Percentiles rank a stretch among this genome's conserved stretches.
Conservation (phyloP, 2,888 invertebrate species). For the Aradus depressus region DNA sequence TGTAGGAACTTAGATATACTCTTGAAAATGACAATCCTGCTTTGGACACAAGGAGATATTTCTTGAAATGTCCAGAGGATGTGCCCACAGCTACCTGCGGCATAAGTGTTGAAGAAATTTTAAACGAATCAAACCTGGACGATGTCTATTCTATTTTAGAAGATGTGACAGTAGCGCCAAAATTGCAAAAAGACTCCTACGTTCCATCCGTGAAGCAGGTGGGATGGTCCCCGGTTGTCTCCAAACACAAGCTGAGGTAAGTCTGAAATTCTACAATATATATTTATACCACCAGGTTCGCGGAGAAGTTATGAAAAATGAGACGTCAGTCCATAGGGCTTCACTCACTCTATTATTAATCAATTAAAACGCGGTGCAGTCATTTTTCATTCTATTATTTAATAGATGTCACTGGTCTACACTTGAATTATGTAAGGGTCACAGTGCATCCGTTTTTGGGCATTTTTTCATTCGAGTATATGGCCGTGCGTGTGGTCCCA, state of each 20-base stretch:
- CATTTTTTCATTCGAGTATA: too few relatives aligned
- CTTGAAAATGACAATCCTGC: background rate
- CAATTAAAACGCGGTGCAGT: too few relatives aligned
- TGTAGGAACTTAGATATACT: background rate
- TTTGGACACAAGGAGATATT: conserved; percentile 1
- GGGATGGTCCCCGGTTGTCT: conserved; percentile 22
- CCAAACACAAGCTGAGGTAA: background rate
- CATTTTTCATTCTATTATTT: too few relatives aligned
- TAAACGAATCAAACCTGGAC: conserved; percentile 21
- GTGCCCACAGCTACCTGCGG: conserved; percentile 21
- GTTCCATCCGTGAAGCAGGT: conserved; percentile 20
- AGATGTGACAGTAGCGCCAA: conserved; percentile 26
- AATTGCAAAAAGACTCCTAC: conserved; percentile 11
- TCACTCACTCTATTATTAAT: background rate
- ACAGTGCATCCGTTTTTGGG: too few relatives aligned
- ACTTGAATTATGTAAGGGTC: too few relatives aligned
- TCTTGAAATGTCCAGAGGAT: background rate
- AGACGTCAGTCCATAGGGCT: background rate
- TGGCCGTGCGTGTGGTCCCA: too few relatives aligned
- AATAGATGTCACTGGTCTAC: too few relatives aligned
- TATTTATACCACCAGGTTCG: background rate
- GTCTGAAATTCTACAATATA: background rate
- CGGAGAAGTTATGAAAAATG: background rate
- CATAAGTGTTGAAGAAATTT: conserved; percentile 22
- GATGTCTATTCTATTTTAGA: conserved; percentile 23